Conservation (phyloP, 2,113 vertebrate species). For the Phoxinus phoxinus region DNA sequence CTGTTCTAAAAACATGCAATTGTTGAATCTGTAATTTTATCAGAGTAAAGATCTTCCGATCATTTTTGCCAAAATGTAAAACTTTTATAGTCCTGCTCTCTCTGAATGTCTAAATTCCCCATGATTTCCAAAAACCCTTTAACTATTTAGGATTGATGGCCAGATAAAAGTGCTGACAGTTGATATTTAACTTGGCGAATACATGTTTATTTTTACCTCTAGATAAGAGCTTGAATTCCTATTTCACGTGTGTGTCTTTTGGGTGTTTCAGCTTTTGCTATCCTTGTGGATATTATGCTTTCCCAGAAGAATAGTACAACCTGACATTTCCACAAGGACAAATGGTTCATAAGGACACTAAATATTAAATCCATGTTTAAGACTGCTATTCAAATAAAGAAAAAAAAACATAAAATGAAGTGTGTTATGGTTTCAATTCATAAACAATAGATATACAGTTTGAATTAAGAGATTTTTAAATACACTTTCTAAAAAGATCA, state of each 20-base stretch:
- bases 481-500: not conserved
- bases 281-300: not conserved
- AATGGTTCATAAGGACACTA: not conserved
- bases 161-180: constrained; percentile 34
- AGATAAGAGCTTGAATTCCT: constrained; percentile 43
- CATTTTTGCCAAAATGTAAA: not conserved
- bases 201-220: constrained; percentile 46
- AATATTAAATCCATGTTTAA: not conserved
- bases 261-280: not conserved
- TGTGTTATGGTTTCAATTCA: not conserved
- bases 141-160: constrained; percentile 32
- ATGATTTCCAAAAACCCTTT: not conserved
- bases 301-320: not conserved
- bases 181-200: constrained; percentile 52
- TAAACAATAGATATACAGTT: not conserved
- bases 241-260: constrained; percentile 3
- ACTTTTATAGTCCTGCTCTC: not conserved
- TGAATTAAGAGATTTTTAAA: not conserved
- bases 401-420: not conserved
- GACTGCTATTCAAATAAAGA: not conserved
- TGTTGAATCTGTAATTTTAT: constrained; percentile 1
- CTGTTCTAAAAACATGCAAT: constrained; percentile 24
- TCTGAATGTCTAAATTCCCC: not conserved
- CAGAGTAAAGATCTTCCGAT: not conserved
- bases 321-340: not conserved